Evolutionary conservation across 2,797 vertebrate genomes (phyloP), one percentile per base, ranked within the genome.

Genomic region (Hippopotamyrus pictus): DNA sequence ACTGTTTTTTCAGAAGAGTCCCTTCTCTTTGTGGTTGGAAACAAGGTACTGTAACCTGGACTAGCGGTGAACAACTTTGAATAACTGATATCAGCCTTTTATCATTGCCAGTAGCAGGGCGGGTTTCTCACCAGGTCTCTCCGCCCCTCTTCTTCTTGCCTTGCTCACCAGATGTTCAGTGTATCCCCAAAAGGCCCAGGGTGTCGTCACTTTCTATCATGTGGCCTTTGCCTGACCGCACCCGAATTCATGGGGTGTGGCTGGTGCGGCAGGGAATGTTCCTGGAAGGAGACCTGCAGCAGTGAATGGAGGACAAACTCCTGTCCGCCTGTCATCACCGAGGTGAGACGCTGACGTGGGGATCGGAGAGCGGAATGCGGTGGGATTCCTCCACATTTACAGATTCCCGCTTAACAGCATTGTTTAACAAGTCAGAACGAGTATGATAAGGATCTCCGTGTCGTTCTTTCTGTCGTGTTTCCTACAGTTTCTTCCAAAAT

Each of bases 161-260:
- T 51, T 59, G 17, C 2, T 8, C 12, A 91, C 62, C 90, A 99
- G 98, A 92, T 99, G 92, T 97, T 97, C 93, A 96, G 90, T 86
- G 96, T 99, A 44, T 96, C 97, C 0, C 86, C 96, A 90, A 93
- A 83, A 0, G 98, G 98, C 46, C 98, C 98, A 0, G 98, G 98
- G n/a, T 99, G 98, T 93, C 94, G 7, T 37, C 98, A 99, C 93
- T 97, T 98, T 87, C 93, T 96, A 88, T 97, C 96, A 0, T 99
- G 98, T 92, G 93, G 95, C 62, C 89, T 51, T 37, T 99, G 98
- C 93, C 93, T 99, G 91, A 92, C 5, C 0, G 96, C 97, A 0
- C 96, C 97, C 46, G 90, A n/a, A 89, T 98, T 99, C 94, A 99
- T 97, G 97, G 96, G 95, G 89, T 99, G 98, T 0, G 97, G 98